Base-by-base conservation (phyloP, 2,797 vertebrate genomes). In the Pelobates cultripes region DNA sequence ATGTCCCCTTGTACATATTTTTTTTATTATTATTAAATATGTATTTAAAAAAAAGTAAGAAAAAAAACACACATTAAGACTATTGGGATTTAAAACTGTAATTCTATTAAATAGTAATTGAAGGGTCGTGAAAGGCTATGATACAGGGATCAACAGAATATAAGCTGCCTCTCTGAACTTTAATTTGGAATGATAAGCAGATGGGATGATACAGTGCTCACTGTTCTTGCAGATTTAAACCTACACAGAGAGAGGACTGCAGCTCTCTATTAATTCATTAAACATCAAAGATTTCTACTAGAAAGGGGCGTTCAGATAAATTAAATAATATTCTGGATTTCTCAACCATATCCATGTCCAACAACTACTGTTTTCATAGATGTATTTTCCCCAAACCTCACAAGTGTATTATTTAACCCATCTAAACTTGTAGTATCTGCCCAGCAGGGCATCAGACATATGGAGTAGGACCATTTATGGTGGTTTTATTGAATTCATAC, bases 61-160 rank as follows among this genome's bases (percentile, higher is more conserved):
- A 14, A 28, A 45, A 87, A 85, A 88, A 89, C 86, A 89, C 57
- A 13, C 13, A 90, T 90, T 90, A 91, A 91, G 89, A 93, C 89
- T 93, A 88, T 88, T 85, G 87, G 91, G 89, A 92, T 93, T 93
- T 92, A 88, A 93, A 92, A 91, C 89, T 90, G 89, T 92, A 92
- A 92, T 92, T 94, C 90, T 94, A 94, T 95, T 94, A 94, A 92
- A 94, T 89, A 87, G 92, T 92, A 92, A 94, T 93, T 93, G 90
- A 91, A 91, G 92, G 92, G 92, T 94, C 92, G 91, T 84, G 71
- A 89, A 88, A 92, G 90, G 90, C 93, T 89, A 90, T 92, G 92
- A 95, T 93, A 95, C 90, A 89, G 91, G 47, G 93, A 95, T 95
- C 92, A 94, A 90, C 86, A 87, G 88, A 86, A 87, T 89, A 88